Evolutionary conservation across 2,797 vertebrate genomes (phyloP).

Genomic region (Darevskia nairensis): DNA sequence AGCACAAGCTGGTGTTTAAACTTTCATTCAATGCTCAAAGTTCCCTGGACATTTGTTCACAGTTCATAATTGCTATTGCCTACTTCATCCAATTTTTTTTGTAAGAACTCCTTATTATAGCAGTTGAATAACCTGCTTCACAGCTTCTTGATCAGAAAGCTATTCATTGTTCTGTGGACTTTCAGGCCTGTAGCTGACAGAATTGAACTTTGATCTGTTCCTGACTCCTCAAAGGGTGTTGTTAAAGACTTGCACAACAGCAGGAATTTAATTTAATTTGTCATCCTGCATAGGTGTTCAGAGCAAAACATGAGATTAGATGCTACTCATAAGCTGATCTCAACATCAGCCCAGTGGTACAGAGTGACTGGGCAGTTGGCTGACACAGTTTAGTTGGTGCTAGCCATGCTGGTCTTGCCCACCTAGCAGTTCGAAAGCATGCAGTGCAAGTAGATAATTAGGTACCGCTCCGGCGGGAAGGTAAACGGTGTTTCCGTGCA

Average conservation of each 20-base stretch:
- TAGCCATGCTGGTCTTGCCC: neutral
- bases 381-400: neutral
- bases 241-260: constrained; percentile 64
- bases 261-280: constrained; percentile 62
- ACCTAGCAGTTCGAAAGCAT: no score
- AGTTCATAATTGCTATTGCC: neutral
- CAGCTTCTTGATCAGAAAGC: constrained; percentile 62
- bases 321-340: neutral
- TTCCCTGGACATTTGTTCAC: neutral
- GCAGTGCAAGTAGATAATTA: no score
- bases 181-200: constrained; percentile 67
- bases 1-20: neutral
- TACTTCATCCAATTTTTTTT: neutral
- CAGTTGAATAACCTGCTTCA: constrained; percentile 62
- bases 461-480: no score
- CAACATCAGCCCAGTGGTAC: neutral
- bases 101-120: constrained; percentile 53
- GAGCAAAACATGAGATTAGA: neutral
- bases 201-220: constrained; percentile 70
- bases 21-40: neutral
- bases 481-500: no score
- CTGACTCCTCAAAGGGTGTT: constrained; percentile 57
- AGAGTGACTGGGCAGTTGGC: neutral
- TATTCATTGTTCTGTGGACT: constrained; percentile 68
- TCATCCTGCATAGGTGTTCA: neutral